Evolutionary conservation across 2,888 invertebrate genomes (phyloP), one percentile per base, ranked within the genome.

Genomic region (Drosophila neutralis): DNA sequence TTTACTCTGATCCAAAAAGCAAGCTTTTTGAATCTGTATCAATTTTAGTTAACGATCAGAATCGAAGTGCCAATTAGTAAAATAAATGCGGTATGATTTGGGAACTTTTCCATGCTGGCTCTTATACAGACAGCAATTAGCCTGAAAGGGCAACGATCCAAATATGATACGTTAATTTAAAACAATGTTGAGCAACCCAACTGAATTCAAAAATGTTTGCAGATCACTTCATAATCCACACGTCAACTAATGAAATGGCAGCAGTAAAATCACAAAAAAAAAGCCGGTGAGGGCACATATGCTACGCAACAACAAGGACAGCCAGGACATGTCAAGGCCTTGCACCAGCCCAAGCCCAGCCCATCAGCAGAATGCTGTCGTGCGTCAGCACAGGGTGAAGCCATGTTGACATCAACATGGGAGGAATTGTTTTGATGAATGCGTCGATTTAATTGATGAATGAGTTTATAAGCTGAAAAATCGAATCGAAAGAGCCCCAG

Each of bases 381-480:
- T 48, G 54, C 65, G 77, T 73, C 74, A 59, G 68, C 78, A 75
- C 68, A 60, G 56, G 61, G 72, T 48, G 40, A 36, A 65, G 62
- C 60, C 85, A 68, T 78, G 84, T 67, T 82, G 87, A 83, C 86
- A 80, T 63, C 86, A 69, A 80, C 83, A 74, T 76, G 88, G 76
- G 69, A 69, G 71, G 80, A 82, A 90, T 87, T 90, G 85, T 89
- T 89, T 89, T 91, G 91, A 91, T 91, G 90, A 91, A 91, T 91
- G 91, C 80, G 80, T 84, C 86, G 83, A 90, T 91, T 91, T 91
- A 91, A 91, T 91, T 91, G 91, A 91, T 90, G 91, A 89, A 91
- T 91, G 91, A 76, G 83, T 82, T 91, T 91, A 90, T 89, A 91
- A 91, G 87, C 85, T 76, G 78, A 73, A 76, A 77, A 73, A 86